Base-by-base conservation (phyloP, 2,888 invertebrate species). In the Frankliniella intonsa region DNA sequence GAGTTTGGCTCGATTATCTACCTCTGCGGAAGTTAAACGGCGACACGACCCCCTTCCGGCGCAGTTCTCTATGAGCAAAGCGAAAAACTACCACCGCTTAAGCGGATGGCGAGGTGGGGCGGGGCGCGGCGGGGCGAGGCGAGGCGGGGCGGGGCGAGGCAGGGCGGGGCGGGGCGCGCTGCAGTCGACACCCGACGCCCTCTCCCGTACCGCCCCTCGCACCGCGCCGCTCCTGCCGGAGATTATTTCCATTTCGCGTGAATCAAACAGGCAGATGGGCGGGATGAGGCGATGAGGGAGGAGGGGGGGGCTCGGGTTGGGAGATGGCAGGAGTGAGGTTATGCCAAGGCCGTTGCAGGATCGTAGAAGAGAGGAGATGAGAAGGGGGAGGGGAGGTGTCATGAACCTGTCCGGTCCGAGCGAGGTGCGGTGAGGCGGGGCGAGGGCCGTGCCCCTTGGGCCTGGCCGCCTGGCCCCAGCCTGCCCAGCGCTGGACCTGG, bases 291-390 rank as follows among this genome's bases (percentile, higher is more conserved):
- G 62, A 38, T 38, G 38, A 62, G 62, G 62, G 55, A 8, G 62
- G 62, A 62, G 62, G 62, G 62, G 55, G 55, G 55, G 14, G 17
- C 62, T 14, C 62, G 62, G 62, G n/a, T 69, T 69, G 19, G 19
- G 62, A 62, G 22, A 22, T n/a, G 69, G 69, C 69, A 69, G 69
- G 69, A 69, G 69, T 22, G 69, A 69, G 69, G 69, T 69, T 69
- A 69, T 69, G 69, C 69, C 69, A 69, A 69, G 69, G 69, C 69
- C 69, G 69, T 69, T 69, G 69, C 69, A 69, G 69, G 69, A 69
- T 22, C 38, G 38, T 38, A 38, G 38, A 22, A 22, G n/a, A 22
- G 22, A 22, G 22, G 7, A 11, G n/a, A 14, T 22, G 22, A 22
- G 69, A 22, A 11, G n/a, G 69, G 22, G 9, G 9, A 22, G 11